These are phyloP conservation scores for Spicauda simplicius DNA, from an alignment of 2,888 invertebrate species.

Conservation along the genomic window DNA sequence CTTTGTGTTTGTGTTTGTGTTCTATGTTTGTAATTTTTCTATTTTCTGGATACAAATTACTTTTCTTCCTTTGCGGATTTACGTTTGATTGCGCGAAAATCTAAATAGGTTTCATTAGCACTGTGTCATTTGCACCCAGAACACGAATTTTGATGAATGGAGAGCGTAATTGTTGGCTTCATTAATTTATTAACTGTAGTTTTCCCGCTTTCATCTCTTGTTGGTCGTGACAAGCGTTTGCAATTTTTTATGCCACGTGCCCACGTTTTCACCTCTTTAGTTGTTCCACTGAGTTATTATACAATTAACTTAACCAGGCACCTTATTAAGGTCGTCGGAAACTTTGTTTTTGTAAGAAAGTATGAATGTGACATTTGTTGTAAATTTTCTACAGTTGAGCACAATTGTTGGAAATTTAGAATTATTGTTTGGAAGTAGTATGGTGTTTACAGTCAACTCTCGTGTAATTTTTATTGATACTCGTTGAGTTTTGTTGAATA, in stretches of 20 bases:
- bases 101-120: too few relatives aligned
- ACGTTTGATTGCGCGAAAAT: too few relatives aligned
- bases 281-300: slow-evolving; percentile 56
- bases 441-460: slow-evolving; percentile 42
- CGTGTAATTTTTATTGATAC: slow-evolving; percentile 40
- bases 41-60: too few relatives aligned
- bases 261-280: slow-evolving; percentile 41
- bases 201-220: background rate
- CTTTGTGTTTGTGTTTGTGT: too few relatives aligned
- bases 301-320: slow-evolving; percentile 75
- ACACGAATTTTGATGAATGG: too few relatives aligned
- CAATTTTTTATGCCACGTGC: slow-evolving; percentile 16
- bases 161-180: background rate
- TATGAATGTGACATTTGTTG: slow-evolving; percentile 53
- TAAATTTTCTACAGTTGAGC: slow-evolving; percentile 50
- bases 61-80: too few relatives aligned
- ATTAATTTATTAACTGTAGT: background rate
- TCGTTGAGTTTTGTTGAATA: background rate
- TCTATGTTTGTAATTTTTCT: too few relatives aligned
- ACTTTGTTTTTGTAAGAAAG: slow-evolving; percentile 66
- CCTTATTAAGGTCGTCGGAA: slow-evolving; percentile 54
- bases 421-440: slow-evolving; percentile 47
- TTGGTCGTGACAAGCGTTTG: slow-evolving; percentile 22
- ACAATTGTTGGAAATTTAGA: too few relatives aligned
- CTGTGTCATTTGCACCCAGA: too few relatives aligned